Evolutionary conservation across 1,140 invertebrate species (phyloP).

Genomic region (Eriosoma lanigerum): DNA sequence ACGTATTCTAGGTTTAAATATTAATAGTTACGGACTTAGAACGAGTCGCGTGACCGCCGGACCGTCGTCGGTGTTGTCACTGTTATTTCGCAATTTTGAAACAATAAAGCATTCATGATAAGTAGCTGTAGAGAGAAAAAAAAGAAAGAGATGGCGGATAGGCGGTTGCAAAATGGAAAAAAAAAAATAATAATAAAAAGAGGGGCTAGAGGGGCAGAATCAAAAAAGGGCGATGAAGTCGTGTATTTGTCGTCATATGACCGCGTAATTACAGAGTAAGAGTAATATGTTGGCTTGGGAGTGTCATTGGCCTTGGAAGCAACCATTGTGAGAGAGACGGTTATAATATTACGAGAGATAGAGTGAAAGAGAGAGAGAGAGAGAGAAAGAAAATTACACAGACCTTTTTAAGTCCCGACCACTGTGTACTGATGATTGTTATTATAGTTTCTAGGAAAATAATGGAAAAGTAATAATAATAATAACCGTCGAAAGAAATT

Average conservation of each 20-base stretch:
- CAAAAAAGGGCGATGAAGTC: not conserved
- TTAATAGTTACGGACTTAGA: not conserved
- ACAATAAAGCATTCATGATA: conserved; percentile 27
- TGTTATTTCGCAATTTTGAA: not conserved
- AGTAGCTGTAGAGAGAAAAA: too few relatives aligned
- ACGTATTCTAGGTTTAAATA: not conserved
- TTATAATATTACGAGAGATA: too few relatives aligned
- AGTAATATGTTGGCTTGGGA: not conserved
- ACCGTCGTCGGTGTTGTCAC: too few relatives aligned
- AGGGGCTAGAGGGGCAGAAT: not conserved
- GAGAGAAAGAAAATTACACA: not conserved
- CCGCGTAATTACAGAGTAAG: conserved; percentile 17
- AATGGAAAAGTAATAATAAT: not conserved
- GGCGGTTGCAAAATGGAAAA: too few relatives aligned
- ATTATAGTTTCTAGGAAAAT: conserved; percentile 19
- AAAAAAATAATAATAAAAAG: too few relatives aligned
- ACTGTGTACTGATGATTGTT: conserved; percentile 24
- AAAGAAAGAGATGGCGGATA: not conserved
- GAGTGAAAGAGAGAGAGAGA: not conserved
- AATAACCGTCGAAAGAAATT: not conserved
- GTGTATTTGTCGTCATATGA: conserved; percentile 7
- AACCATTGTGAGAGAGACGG: too few relatives aligned
- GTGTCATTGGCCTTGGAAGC: not conserved
- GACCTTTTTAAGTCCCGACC: conserved; percentile 9
- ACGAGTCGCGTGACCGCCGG: not conserved